Evolutionary conservation across 2,113 vertebrate genomes (phyloP), one percentile per base, ranked within the genome.

Genomic region (Petrocephalus microphthalmus): DNA sequence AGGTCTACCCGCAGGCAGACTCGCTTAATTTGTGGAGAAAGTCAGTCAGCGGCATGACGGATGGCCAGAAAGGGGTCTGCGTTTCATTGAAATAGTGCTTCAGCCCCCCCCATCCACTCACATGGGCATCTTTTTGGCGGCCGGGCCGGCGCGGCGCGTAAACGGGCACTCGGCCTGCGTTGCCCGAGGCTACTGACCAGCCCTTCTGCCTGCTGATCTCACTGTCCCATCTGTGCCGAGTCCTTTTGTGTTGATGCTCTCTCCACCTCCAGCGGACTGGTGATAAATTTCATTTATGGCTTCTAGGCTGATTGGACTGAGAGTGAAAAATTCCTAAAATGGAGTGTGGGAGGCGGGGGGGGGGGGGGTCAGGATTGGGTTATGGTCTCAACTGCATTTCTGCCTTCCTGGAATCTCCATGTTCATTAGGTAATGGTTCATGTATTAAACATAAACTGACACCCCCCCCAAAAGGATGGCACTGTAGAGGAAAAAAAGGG

Each of bases 241-340:
- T 10, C 84, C 84, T 88, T 64, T 84, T 84, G 85, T 78, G 49
- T 91, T 85, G 90, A 84, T 78, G n/a, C 89, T 67, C 86, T 1
- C 3, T 47, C 45, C 87, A 81, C 89, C 87, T 91, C 88, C 89
- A 90, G 87, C 91, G 88, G 93, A 92, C 87, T 88, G 90, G 92
- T 91, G 89, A 94, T 95, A 95, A 94, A 94, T 95, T 91, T 93
- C 71, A 91, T 95, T 94, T 94, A 94, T 93, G 71, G 92, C 90
- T 91, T 52, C 33, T 92, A 90, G 91, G 89, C 89, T 93, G 92
- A 93, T 94, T 93, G 92, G 92, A 93, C 92, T 90, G 90, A 93
- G 91, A 91, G 91, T 92, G 90, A 93, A 92, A 94, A 92, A 93
- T 91, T 91, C 87, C 78, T 88, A 90, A 90, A 92, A 91, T 29